Conservation (phyloP, 2,113 vertebrate genomes). For the Rostratula benghalensis region DNA sequence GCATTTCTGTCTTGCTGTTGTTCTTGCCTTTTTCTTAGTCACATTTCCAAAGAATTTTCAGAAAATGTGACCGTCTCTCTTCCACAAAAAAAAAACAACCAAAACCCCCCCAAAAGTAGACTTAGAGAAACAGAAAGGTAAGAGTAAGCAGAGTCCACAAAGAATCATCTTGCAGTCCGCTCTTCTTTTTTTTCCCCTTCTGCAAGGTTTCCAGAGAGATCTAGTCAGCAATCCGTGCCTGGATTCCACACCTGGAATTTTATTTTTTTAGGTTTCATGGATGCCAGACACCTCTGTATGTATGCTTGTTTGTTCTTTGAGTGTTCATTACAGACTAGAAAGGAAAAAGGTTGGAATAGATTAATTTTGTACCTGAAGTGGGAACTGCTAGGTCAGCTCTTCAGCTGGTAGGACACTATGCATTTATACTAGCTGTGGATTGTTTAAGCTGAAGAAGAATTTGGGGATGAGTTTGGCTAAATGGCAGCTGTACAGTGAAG, state of each 20-base stretch:
- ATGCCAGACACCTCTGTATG: background rate
- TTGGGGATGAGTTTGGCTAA: background rate
- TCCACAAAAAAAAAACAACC: fast-evolving
- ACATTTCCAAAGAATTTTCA: background rate
- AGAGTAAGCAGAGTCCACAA: background rate
- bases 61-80: background rate
- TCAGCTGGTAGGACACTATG: background rate
- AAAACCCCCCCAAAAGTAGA: background rate
- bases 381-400: background rate
- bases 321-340: background rate
- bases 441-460: background rate
- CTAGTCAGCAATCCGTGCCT: background rate
- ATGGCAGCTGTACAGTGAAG: background rate
- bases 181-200: background rate
- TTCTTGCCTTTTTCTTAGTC: background rate
- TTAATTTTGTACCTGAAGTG: background rate
- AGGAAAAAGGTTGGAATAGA: background rate
- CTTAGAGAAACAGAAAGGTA: background rate
- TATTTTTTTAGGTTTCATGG: background rate
- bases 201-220: background rate
- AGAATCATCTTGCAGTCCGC: background rate
- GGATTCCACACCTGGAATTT: background rate
- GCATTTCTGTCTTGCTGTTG: background rate
- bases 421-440: background rate
- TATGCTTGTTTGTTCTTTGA: background rate